Evolutionary conservation across 2,888 invertebrate genomes (phyloP), one percentile per base, ranked within the genome.

Genomic region (Pristionchus arcanus): DNA sequence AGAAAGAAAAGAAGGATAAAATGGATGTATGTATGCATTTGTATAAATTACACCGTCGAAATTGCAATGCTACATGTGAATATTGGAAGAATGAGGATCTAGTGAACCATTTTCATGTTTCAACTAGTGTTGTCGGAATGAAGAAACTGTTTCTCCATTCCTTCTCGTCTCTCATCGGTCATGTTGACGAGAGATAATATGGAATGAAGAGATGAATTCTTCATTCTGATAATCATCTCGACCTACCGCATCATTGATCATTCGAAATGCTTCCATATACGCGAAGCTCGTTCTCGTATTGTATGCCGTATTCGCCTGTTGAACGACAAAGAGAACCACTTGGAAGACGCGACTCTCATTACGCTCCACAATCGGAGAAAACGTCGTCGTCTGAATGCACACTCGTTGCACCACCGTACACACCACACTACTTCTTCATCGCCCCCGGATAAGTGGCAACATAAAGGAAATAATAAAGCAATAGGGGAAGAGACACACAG

Each of bases 171-270:
- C 42, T 42, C 42, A n/a, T n/a, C 42, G 4, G 42, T 42, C 42
- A 9, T 42, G 9, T 9, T 42, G 3, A 9, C 9, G 42, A 42
- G 59, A 25, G 59, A 59, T 3, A 7, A 21, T 15, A 21, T 1
- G 5, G 15, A 63, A 3, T 63, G 63, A 49, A 49, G 42, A 49
- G 3, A 9, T 9, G 9, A 49, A 49, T 49, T 49, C 42, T 49
- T 49, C 42, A 3, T 49, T 49, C 11, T 49, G 3, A 49, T 13
- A 49, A 19, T 9, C 42, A 13, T n/a, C 15, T 15, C 21, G 66
- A 85, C 85, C 66, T 85, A 88, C 88, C 55, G 77, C 88, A 74
- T 88, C 88, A 16, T 88, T 88, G 53, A 88, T 88, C 88, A 88
- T 88, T n/a, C 88, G 49, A 37, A 88, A 88, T 31, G 88, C 88